Conservation (phyloP, 64 coral and sea anemone species). For the Montipora capricornis region DNA sequence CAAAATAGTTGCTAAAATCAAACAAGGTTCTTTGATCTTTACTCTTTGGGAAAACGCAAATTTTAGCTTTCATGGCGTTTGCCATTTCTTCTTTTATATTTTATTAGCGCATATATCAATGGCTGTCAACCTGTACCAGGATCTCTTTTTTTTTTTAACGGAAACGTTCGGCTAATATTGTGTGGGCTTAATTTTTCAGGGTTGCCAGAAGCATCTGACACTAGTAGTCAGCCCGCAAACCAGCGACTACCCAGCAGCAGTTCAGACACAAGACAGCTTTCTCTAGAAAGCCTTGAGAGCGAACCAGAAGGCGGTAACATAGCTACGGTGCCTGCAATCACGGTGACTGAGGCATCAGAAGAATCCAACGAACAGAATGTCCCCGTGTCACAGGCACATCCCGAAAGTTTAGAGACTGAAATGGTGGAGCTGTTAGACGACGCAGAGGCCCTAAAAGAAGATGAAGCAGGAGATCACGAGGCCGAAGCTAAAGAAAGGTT, state of each 20-base stretch:
- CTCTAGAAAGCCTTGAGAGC: constrained; percentile 83
- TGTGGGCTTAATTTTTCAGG: not conserved
- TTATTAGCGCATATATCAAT: too few species aligned
- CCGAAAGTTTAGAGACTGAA: constrained; percentile 66
- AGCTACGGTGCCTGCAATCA: constrained; percentile 83
- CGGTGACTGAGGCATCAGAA: constrained; percentile 63
- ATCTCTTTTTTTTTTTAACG: too few species aligned
- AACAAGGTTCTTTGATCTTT: too few species aligned
- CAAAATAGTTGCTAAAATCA: too few species aligned
- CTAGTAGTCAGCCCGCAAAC: constrained; percentile 21
- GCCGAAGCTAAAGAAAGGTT: constrained; percentile 38
- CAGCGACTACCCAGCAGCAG: constrained; percentile 43
- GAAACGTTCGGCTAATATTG: too few species aligned
- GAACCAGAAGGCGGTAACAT: constrained; percentile 63
- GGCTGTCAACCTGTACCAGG: too few species aligned
- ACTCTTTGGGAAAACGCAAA: too few species aligned
- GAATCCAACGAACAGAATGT: constrained; percentile 95
- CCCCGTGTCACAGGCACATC: constrained; percentile 65
- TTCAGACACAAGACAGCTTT: constrained; percentile 66
- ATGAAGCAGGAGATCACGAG: constrained; percentile 46
- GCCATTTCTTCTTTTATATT: too few species aligned
- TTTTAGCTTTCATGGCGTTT: too few species aligned
- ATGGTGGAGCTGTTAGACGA: constrained; percentile 31
- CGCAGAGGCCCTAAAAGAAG: not conserved
- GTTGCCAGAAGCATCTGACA: constrained; percentile 45